A percentile compares a stretch with the other conserved stretches of the same genome.
Evolutionary conservation across 2,113 vertebrate species (phyloP).

Genomic region (Burhinus oedicnemus): DNA sequence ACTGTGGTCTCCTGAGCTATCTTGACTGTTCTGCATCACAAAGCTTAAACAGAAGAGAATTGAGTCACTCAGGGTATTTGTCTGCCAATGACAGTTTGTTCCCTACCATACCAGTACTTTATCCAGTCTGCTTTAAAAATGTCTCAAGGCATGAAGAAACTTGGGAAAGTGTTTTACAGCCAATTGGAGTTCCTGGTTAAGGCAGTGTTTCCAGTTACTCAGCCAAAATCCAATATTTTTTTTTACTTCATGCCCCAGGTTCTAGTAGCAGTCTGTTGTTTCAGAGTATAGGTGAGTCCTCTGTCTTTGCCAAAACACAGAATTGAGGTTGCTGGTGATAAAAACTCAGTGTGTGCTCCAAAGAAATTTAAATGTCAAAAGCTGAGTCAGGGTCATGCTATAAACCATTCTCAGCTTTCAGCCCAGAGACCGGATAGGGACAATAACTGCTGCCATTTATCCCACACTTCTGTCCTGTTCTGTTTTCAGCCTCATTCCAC

Average conservation of each 20-base stretch:
- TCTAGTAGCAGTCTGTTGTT: background rate
- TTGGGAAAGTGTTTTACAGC: background rate
- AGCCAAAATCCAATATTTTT: background rate
- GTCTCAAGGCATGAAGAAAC: background rate
- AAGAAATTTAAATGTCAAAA: background rate
- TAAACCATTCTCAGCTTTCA: background rate
- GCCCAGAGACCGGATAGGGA: background rate
- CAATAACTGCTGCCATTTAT: background rate
- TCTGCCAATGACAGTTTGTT: background rate
- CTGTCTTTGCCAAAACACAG: background rate
- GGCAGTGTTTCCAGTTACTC: background rate
- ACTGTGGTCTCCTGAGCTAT: background rate
- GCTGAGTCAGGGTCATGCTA: background rate
- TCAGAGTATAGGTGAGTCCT: background rate
- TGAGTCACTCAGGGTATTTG: background rate
- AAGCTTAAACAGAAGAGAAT: background rate
- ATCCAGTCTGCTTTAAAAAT: background rate
- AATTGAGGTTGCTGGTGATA: background rate
- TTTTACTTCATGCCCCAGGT: background rate
- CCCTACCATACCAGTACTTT: background rate
- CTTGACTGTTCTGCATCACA: background rate
- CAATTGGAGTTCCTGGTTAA: background rate
- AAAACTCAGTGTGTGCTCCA: background rate
- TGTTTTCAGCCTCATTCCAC: conserved; percentile 82
- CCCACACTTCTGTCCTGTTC: background rate